Conservation (phyloP, 2,797 vertebrate genomes). For the Pseudotriccus pelzelni region DNA sequence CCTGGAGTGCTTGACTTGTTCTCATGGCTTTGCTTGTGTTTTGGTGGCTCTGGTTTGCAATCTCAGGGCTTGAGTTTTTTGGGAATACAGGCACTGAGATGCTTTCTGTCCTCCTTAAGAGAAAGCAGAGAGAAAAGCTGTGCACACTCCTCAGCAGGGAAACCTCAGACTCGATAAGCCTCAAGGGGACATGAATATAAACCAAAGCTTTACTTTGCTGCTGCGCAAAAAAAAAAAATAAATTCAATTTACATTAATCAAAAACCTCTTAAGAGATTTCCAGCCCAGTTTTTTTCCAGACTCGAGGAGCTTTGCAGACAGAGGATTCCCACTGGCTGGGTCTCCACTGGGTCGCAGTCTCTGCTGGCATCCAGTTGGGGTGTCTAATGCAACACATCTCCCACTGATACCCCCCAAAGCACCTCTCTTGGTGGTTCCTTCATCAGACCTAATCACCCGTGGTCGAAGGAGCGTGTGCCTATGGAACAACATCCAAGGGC, state of each 20-base stretch:
- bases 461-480: neutral
- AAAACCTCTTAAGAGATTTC: constrained; percentile 34
- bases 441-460: neutral
- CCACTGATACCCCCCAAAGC: neutral
- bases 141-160: neutral
- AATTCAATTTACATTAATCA: constrained; percentile 13
- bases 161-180: constrained; percentile 4
- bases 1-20: neutral
- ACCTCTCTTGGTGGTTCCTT: neutral
- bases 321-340: neutral
- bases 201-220: constrained; percentile 16
- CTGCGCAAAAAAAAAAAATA: neutral
- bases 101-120: neutral
- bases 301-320: neutral
- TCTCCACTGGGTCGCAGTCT: neutral
- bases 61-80: neutral
- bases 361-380: neutral
- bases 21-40: neutral
- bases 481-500: neutral
- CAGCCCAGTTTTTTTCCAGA: neutral
- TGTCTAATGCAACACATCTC: neutral
- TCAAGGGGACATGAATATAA: neutral
- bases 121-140: neutral
- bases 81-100: neutral
- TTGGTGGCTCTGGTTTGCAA: neutral